Base-by-base conservation (phyloP, 2,797 vertebrate species). In the Lepilemur septentrionalis region DNA sequence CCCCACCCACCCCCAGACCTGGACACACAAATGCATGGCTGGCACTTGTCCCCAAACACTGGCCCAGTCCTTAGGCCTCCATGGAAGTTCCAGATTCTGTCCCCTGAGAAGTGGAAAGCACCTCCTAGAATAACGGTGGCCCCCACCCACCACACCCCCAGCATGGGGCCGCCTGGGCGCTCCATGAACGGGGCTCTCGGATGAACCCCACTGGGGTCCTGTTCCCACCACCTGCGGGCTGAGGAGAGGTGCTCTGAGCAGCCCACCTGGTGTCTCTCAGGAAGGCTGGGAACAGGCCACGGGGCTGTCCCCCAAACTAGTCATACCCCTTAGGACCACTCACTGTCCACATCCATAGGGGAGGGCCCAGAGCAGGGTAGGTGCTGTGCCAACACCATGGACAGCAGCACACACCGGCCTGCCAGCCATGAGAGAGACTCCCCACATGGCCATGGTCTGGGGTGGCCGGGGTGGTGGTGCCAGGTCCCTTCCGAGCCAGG, bases 401-500 rank as follows among this genome's bases (percentile, higher is more conserved):
- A 84, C 43, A 94, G 79, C 75, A n/a, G 59, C 4, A 0, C 20
- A 0, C 0, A 0, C 55, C 7, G 0, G 67, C n/a, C 61, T 32
- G 1, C 38, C 4, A 0, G 32, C 57, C 9, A 13, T 2, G 20
- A 17, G 25, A 23, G 0, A 2, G n/a, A 59, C 46, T 43, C 41
- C 18, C 46, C 17, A 1, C 0, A 0, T 2, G 67, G 59, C 23
- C 59, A 14, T 14, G 3, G 8, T 2, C 48, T 10, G 5, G 35
- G 10, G 28, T 11, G 35, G 38, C 20, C 1, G 12, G 28, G 14
- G 32, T 50, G 38, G 25, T 1, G 32, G 13, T 13, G 35, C 48
- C 59, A 25, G 30, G 38, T 46, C 35, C 52, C n/a, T 38, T 83
- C 76, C 28, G n/a, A 17, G 15, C 59, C 28, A 23, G 22, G 13